Percentiles rank a stretch among this genome's conserved stretches.
phyloP scores from a whole-genome alignment of 2,113 vertebrate species.

The Microtus pennsylvanicus region DNA sequence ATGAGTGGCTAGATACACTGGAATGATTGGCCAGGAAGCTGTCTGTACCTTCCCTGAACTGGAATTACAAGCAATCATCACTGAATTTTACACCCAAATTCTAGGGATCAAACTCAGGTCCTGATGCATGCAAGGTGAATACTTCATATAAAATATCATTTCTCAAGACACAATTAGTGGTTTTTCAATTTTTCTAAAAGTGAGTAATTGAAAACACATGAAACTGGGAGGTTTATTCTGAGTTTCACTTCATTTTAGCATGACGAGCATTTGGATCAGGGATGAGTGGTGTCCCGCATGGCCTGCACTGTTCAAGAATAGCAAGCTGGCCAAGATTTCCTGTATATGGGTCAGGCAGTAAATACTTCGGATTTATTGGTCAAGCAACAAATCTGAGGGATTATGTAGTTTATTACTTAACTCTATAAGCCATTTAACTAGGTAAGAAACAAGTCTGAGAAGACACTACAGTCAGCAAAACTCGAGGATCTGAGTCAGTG shows the following conservation, averaged over 20 bases:
- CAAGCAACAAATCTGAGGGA: not conserved
- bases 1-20: too few species aligned
- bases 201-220: not conserved
- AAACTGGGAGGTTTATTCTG: not conserved
- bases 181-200: not conserved
- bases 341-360: not conserved
- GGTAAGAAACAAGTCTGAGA: not conserved
- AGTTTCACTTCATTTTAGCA: not conserved
- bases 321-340: not conserved
- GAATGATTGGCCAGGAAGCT: too few species aligned
- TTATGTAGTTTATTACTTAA: not conserved
- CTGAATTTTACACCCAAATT: too few species aligned
- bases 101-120: not conserved
- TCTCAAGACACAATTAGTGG: too few species aligned
- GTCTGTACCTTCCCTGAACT: too few species aligned
- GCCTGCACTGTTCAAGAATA: not conserved
- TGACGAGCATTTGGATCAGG: not conserved
- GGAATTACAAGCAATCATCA: not conserved
- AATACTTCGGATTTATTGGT: not conserved
- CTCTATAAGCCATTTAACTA: not conserved
- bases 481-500: not conserved
- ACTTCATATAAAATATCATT: not conserved
- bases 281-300: not conserved
- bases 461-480: not conserved
- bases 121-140: not conserved